Evolutionary conservation across 2,113 vertebrate species (phyloP).

Genomic region (Dromas ardeola): DNA sequence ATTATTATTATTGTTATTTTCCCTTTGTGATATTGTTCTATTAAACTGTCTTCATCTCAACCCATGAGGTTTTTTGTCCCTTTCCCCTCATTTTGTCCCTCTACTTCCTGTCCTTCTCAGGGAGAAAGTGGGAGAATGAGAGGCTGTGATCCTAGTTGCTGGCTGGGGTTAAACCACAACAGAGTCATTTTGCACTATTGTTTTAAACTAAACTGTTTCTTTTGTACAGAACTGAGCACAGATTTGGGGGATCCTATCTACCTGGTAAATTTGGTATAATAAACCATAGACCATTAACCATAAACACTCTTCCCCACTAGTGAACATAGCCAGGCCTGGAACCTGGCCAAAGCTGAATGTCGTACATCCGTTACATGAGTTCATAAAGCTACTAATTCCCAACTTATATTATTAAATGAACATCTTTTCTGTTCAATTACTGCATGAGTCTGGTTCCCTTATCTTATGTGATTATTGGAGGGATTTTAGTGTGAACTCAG

Average conservation of each 20-base stretch:
- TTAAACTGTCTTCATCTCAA: background rate
- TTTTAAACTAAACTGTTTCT: background rate
- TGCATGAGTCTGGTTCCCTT: background rate
- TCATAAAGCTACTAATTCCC: background rate
- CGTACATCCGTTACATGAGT: background rate
- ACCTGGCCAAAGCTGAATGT: background rate
- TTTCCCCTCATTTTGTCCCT: background rate
- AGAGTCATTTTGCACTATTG: background rate
- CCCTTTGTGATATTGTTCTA: background rate
- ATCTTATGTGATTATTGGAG: background rate
- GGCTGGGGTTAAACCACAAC: background rate
- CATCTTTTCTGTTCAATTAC: background rate
- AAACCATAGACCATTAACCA: background rate
- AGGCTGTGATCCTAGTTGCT: background rate
- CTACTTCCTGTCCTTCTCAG: background rate
- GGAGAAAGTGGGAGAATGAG: background rate
- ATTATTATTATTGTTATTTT: background rate
- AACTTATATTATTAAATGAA: background rate
- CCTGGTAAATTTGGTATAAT: background rate
- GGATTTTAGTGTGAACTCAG: background rate
- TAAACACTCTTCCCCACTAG: background rate
- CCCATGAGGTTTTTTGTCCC: background rate
- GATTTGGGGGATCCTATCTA: background rate
- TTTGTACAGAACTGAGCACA: background rate
- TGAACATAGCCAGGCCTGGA: background rate